These are phyloP conservation scores for Canis aureus DNA, from an alignment of 2,113 vertebrate species.

Conservation along the genomic window DNA sequence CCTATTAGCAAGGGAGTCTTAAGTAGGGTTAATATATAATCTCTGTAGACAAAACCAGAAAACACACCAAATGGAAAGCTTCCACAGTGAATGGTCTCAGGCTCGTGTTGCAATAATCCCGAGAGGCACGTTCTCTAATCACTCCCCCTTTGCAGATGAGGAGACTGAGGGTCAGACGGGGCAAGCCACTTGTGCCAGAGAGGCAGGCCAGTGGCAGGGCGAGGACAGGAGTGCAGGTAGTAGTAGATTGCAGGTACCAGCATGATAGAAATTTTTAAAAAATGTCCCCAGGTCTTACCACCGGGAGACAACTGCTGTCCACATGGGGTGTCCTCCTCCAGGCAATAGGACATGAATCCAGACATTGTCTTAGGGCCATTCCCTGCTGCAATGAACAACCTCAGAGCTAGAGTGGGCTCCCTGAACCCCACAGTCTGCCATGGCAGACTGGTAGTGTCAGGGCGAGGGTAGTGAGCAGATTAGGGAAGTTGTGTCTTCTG, in stretches of 20 bases:
- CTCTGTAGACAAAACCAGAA: neutral
- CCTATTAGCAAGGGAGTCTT: neutral
- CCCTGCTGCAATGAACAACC: neutral
- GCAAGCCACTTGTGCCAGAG: too few relatives aligned
- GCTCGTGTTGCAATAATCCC: accelerated
- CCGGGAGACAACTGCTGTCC: accelerated
- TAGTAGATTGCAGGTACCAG: neutral
- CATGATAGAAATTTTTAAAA: too few relatives aligned
- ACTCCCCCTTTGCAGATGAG: neutral
- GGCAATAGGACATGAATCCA: accelerated
- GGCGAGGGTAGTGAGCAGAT: accelerated
- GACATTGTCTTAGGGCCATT: accelerated
- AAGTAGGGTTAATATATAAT: neutral
- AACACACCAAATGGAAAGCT: accelerated
- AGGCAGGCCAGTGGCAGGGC: too few relatives aligned
- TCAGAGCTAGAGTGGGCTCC: neutral
- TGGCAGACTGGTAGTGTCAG: accelerated
- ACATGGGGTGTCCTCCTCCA: neutral
- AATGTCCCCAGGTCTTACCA: neutral
- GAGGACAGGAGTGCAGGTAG: too few relatives aligned
- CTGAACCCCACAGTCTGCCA: neutral
- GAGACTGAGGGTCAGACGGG: neutral
- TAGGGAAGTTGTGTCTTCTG: neutral
- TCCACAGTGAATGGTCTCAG: accelerated
- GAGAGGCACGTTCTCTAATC: neutral